Percentiles rank a stretch among this genome's conserved stretches.
Evolutionary conservation across 2,797 vertebrate species (phyloP).

Genomic region (Xerus rutilus): DNA sequence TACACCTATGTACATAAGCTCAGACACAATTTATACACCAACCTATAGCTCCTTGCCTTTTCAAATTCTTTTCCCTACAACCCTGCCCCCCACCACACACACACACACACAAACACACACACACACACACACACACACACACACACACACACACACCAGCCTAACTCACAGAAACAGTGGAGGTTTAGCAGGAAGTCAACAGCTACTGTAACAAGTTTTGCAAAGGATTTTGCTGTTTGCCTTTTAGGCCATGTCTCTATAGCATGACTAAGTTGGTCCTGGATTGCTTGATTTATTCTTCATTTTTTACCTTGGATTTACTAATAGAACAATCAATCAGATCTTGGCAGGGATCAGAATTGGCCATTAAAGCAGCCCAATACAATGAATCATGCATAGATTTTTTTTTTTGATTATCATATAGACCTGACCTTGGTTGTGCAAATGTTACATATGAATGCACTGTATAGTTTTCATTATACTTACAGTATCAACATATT

Average conservation of each 20-base stretch:
- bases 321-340: slow-evolving; percentile 75
- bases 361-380: slow-evolving; percentile 58
- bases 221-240: slow-evolving; percentile 39
- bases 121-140: too few relatives aligned
- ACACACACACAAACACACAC: too few relatives aligned
- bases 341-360: slow-evolving; percentile 64
- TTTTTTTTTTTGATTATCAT: slow-evolving; percentile 41
- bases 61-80: neutral
- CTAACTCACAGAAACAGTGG: neutral
- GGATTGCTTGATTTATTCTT: slow-evolving; percentile 65
- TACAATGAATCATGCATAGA: slow-evolving; percentile 69
- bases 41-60: neutral
- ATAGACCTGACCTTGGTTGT: slow-evolving; percentile 57
- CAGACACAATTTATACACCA: fast-evolving
- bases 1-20: neutral
- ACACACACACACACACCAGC: neutral
- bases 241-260: slow-evolving; percentile 37
- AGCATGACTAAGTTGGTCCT: slow-evolving; percentile 40
- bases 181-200: slow-evolving; percentile 34
- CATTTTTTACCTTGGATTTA: slow-evolving; percentile 47
- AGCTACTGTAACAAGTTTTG: neutral
- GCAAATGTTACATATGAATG: slow-evolving; percentile 42
- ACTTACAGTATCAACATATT: slow-evolving; percentile 1
- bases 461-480: slow-evolving; percentile 43
- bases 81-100: fast-evolving